A percentile compares a stretch with the other conserved stretches of the same genome.
These are phyloP conservation scores for Oxyruncus cristatus DNA, from an alignment of 2,113 vertebrate species.

Conservation along the genomic window DNA sequence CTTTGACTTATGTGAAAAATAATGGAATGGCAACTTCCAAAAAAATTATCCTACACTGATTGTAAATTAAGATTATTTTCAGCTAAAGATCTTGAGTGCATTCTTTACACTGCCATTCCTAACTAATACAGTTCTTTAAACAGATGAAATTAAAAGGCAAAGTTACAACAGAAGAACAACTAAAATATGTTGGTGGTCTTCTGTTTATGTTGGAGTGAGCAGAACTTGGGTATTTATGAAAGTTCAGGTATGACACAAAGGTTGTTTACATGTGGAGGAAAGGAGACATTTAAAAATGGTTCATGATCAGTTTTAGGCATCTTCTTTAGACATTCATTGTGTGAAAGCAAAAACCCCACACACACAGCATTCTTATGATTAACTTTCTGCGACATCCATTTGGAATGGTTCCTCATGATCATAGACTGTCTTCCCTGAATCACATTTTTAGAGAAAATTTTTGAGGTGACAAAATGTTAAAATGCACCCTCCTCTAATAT, in stretches of 20 bases:
- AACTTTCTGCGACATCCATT: background rate
- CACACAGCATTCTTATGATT: background rate
- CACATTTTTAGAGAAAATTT: background rate
- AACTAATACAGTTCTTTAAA: background rate
- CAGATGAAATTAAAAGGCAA: background rate
- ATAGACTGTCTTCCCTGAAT: background rate
- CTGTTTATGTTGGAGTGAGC: background rate
- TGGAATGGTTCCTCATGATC: background rate
- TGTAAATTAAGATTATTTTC: conserved; percentile 26
- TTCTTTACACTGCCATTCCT: background rate
- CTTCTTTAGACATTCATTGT: background rate
- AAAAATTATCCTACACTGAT: background rate
- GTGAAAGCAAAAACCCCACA: background rate
- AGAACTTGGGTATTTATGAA: background rate
- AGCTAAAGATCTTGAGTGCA: background rate
- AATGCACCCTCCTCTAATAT: background rate
- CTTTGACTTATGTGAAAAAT: background rate
- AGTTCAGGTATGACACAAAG: background rate
- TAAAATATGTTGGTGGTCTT: background rate
- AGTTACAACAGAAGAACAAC: background rate
- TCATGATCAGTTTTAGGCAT: background rate
- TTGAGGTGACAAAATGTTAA: background rate
- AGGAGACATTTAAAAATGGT: background rate
- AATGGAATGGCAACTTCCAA: background rate
- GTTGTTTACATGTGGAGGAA: background rate